Evolutionary conservation across 2,113 vertebrate genomes (phyloP), one percentile per base, ranked within the genome.

Genomic region (Carassius gibelio): DNA sequence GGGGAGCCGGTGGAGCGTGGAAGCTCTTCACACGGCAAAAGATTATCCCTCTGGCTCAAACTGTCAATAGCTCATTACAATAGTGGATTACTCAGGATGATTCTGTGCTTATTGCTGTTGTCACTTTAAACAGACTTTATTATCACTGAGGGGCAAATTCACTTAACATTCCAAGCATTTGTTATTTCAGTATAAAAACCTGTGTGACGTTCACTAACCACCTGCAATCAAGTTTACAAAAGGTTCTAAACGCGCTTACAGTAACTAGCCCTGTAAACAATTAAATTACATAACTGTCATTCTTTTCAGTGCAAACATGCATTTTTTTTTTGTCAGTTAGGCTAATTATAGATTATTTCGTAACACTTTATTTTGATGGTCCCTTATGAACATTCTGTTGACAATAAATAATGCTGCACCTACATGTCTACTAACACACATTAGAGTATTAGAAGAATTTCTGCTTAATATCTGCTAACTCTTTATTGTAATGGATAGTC

Each of bases 61-160:
- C 52, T 75, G 57, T 81, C 57, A 81, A 87, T 59, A 84, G 69
- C 76, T 50, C 45, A 77, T 50, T n/a, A 72, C 55, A 71, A 81
- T 34, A 26, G 55, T 52, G 59, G 62, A 45, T 83, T 71, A 68
- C 19, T 57, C 13, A 38, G 13, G 30, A 50, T 52, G 21, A 82
- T 38, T 52, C 42, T 36, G 68, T 48, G 9, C 23, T 48, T 64
- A 62, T 81, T 76, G 64, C 78, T 75, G 85, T 9, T 55, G 45
- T 52, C 50, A 71, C 66, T 89, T 86, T 8, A 88, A 92, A 88
- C 91, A 86, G 84, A 92, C 69, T 92, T 92, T 92, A 76, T 76
- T 17, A 55, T 50, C 50, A 76, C 15, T 55, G 7, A 76, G 8
- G 75, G 75, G 75, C n/a, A 50, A 34, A 50, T 75, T 75, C 71